These are phyloP conservation scores for Eolophus roseicapilla DNA, from an alignment of 2,113 vertebrate species.

Conservation along the genomic window DNA sequence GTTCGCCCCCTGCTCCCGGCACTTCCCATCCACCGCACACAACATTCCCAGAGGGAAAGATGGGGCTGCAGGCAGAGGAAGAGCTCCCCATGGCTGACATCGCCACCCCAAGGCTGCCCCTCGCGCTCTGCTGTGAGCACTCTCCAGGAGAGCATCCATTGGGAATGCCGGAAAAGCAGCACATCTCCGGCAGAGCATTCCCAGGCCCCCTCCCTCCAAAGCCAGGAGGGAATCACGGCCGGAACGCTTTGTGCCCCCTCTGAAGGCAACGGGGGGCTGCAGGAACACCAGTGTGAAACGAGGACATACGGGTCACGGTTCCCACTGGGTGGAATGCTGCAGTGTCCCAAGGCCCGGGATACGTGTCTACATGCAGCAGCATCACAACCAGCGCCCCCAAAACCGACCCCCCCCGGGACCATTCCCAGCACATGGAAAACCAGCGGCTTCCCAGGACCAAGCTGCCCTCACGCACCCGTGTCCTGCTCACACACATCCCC, in stretches of 20 bases:
- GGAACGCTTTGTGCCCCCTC: neutral
- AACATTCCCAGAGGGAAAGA: neutral
- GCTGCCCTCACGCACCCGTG: neutral
- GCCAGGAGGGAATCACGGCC: neutral
- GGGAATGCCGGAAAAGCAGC: neutral
- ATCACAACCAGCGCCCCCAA: neutral
- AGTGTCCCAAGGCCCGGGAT: constrained; percentile 48
- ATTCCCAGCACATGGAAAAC: neutral
- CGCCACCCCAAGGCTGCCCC: neutral
- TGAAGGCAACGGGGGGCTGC: neutral
- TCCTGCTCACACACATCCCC: neutral
- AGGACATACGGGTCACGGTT: constrained; percentile 55
- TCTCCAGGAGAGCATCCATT: neutral
- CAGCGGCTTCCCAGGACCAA: neutral
- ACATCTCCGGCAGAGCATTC: neutral
- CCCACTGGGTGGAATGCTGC: constrained; percentile 66
- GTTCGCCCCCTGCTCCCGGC: neutral
- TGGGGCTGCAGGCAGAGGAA: neutral
- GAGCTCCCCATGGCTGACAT: neutral
- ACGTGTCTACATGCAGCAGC: neutral
- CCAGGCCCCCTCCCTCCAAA: neutral
- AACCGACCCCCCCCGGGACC: neutral
- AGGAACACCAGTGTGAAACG: neutral
- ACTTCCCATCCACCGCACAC: neutral
- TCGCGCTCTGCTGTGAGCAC: neutral